A percentile compares a stretch with the other conserved stretches of the same genome.
Evolutionary conservation across 2,113 vertebrate genomes (phyloP).

Genomic region (Spea multiplicata): DNA sequence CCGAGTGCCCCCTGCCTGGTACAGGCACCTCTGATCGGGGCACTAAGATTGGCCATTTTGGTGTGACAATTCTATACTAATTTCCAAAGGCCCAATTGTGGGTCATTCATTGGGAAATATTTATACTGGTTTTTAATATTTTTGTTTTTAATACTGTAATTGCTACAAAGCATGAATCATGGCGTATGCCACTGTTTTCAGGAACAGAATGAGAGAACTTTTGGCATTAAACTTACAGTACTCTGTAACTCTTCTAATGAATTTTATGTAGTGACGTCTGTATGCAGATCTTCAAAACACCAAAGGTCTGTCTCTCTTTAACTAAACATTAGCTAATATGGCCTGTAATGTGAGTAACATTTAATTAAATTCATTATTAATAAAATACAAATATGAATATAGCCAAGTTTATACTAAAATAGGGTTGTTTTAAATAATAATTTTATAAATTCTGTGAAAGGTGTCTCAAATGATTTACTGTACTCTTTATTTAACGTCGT

Average conservation of each 20-base stretch:
- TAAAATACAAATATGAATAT: neutral
- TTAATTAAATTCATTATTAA: neutral
- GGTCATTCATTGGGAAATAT: too few species aligned
- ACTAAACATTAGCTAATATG: constrained; percentile 6
- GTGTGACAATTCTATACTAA: too few species aligned
- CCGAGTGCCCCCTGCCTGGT: too few species aligned
- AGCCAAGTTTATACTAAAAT: too few species aligned
- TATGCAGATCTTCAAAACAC: neutral
- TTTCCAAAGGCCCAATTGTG: too few species aligned
- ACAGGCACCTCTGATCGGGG: too few species aligned
- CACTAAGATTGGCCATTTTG: too few species aligned
- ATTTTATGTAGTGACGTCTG: constrained; percentile 4
- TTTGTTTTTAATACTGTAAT: neutral
- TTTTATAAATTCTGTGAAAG: neutral
- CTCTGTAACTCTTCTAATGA: neutral
- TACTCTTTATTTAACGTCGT: neutral
- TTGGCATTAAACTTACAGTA: neutral
- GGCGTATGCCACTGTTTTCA: neutral
- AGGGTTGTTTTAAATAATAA: too few species aligned
- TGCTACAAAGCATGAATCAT: constrained; percentile 3
- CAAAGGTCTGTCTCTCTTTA: neutral
- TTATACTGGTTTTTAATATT: too few species aligned
- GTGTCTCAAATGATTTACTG: neutral
- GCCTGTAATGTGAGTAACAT: neutral
- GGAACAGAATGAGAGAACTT: neutral